Evolutionary conservation across 2,113 vertebrate genomes (phyloP).

Genomic region (Archilochus colubris): DNA sequence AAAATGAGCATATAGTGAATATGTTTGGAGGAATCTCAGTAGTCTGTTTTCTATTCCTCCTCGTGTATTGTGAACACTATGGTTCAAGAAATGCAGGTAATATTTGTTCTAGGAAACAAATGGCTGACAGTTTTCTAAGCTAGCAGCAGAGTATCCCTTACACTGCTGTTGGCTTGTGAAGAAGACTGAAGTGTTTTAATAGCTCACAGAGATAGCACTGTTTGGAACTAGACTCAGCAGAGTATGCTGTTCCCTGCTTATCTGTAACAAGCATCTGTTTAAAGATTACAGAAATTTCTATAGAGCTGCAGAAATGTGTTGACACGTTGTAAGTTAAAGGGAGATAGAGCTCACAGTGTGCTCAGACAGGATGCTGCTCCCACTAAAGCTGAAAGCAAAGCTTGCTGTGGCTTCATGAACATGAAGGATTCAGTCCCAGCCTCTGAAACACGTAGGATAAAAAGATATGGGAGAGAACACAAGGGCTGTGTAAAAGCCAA

Average conservation of each 20-base stretch:
- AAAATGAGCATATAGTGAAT: not conserved
- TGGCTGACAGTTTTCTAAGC: not conserved
- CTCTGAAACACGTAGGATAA: not conserved
- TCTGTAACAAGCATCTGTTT: conserved; percentile 14
- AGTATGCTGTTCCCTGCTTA: not conserved
- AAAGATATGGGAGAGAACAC: not conserved
- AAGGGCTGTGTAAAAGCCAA: not conserved
- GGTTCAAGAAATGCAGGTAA: not conserved
- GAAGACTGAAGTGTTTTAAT: not conserved
- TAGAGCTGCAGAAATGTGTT: not conserved
- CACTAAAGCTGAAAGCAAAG: not conserved
- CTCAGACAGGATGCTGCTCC: not conserved
- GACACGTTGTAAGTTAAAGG: not conserved
- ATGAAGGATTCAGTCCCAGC: not conserved
- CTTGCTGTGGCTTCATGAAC: not conserved
- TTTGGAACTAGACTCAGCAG: not conserved
- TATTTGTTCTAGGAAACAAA: not conserved
- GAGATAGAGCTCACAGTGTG: not conserved
- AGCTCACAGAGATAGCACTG: not conserved
- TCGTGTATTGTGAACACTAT: not conserved
- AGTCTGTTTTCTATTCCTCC: not conserved
- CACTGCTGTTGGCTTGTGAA: not conserved
- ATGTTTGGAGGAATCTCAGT: not conserved
- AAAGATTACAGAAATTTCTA: conserved; percentile 11
- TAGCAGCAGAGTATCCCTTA: not conserved